phyloP scores from a whole-genome alignment of 2,888 invertebrate species.

The Timema cristinae region DNA sequence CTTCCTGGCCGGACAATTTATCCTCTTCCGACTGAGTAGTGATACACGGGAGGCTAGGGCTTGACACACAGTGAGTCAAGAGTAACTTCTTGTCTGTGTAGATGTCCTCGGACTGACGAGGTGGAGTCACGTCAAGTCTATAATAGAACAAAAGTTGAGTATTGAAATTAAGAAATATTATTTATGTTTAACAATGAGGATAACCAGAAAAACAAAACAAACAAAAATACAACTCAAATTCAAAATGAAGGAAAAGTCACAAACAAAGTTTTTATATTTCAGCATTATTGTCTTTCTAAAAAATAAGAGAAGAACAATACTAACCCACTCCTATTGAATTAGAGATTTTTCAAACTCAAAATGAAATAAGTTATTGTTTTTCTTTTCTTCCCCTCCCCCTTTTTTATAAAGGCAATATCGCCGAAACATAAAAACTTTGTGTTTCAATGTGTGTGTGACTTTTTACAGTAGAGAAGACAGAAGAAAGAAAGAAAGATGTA shows the following conservation, averaged over 20 bases:
- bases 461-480: too few species aligned
- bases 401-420: too few species aligned
- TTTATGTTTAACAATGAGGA: too few species aligned
- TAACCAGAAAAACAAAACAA: not conserved
- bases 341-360: too few species aligned
- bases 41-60: not conserved
- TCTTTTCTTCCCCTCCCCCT: too few species aligned
- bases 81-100: constrained; percentile 52
- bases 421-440: too few species aligned
- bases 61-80: constrained; percentile 47
- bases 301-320: not conserved
- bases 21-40: not conserved
- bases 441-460: too few species aligned
- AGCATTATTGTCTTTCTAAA: too few species aligned
- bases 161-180: too few species aligned
- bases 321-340: not conserved
- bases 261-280: too few species aligned
- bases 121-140: constrained; percentile 12
- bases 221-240: not conserved
- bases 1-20: not conserved
- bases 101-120: constrained; percentile 44
- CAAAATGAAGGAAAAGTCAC: not conserved
- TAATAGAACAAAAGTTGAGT: not conserved
- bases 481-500: too few species aligned
- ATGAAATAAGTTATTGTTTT: too few species aligned